Conservation (phyloP, 2,888 invertebrate genomes). For the Cheilosia pagana region DNA sequence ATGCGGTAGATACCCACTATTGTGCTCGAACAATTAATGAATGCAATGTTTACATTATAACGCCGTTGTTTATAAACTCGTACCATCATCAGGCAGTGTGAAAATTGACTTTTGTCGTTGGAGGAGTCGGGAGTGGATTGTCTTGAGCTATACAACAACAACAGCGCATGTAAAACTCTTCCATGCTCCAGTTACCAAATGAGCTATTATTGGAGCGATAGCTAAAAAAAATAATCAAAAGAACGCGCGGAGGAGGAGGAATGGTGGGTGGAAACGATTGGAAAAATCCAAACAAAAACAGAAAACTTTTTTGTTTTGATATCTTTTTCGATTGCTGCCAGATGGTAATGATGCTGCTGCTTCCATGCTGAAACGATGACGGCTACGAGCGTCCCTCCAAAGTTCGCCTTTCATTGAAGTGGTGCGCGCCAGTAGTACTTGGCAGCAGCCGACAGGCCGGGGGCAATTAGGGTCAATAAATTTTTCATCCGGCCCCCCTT, state of each 20-base stretch:
- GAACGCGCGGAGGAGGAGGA: neutral
- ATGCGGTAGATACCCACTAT: constrained; percentile 8
- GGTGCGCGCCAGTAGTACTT: constrained; percentile 50
- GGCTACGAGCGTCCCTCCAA: constrained; percentile 32
- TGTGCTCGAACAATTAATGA: constrained; percentile 40
- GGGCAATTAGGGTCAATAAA: constrained; percentile 75
- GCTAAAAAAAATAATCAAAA: constrained; percentile 1
- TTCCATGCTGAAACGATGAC: constrained; percentile 26
- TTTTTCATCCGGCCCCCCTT: constrained; percentile 30
- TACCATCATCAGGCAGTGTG: neutral
- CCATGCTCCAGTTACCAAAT: constrained; percentile 42
- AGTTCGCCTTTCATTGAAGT: constrained; percentile 50
- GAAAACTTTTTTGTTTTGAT: constrained; percentile 32
- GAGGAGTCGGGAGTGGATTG: constrained; percentile 2
- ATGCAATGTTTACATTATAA: constrained; percentile 51
- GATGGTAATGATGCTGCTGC: constrained; percentile 43
- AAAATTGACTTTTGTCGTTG: constrained; percentile 47
- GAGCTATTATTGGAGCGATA: constrained; percentile 28
- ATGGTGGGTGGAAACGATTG: neutral
- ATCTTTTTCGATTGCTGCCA: constrained; percentile 50
- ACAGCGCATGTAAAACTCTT: constrained; percentile 12
- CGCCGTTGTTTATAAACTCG: constrained; percentile 2
- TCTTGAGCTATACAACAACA: constrained; percentile 1
- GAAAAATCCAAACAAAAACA: constrained; percentile 28
- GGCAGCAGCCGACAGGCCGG: constrained; percentile 68